Evolutionary conservation across 1,140 invertebrate genomes (phyloP).

Genomic region (Phthorimaea operculella): DNA sequence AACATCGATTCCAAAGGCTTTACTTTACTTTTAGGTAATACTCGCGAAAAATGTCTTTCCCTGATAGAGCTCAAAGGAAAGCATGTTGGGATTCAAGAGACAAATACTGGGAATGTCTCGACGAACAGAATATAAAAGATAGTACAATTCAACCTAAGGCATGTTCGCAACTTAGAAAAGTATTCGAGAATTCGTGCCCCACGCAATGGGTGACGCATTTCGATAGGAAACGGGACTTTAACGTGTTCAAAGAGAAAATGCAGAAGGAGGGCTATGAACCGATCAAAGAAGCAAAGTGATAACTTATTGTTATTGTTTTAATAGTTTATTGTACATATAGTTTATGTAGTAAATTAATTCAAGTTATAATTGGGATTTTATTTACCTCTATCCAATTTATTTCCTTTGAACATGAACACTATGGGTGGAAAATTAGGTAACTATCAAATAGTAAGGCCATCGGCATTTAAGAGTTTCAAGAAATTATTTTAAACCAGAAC

Average conservation of each 20-base stretch:
- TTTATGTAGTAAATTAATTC: conserved; percentile 51
- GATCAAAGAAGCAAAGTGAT: conserved; percentile 51
- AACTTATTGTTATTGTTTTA: conserved; percentile 19
- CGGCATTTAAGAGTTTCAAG: too few species aligned
- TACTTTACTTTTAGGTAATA: conserved; percentile 36
- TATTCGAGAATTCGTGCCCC: conserved; percentile 88
- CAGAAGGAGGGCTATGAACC: conserved; percentile 87
- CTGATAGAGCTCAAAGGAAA: conserved; percentile 81
- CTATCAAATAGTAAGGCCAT: too few species aligned
- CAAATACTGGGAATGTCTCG: conserved; percentile 90
- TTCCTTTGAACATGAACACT: too few species aligned
- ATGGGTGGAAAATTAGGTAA: too few species aligned
- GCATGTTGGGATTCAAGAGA: conserved; percentile 88
- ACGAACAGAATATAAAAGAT: conserved; percentile 70
- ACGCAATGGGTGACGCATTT: conserved; percentile 94
- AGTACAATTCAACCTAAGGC: conserved; percentile 61
- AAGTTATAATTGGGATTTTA: conserved; percentile 31
- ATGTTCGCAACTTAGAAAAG: conserved; percentile 78
- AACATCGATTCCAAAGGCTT: conserved; percentile 1
- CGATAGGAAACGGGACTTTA: conserved; percentile 87
- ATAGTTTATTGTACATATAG: conserved; percentile 52
- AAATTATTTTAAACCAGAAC: not conserved
- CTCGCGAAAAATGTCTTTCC: conserved; percentile 79
- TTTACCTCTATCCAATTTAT: conserved; percentile 16
- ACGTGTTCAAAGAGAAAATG: conserved; percentile 90